These are phyloP conservation scores for Cyprinus carpio DNA, from an alignment of 2,113 vertebrate species.

Conservation along the genomic window DNA sequence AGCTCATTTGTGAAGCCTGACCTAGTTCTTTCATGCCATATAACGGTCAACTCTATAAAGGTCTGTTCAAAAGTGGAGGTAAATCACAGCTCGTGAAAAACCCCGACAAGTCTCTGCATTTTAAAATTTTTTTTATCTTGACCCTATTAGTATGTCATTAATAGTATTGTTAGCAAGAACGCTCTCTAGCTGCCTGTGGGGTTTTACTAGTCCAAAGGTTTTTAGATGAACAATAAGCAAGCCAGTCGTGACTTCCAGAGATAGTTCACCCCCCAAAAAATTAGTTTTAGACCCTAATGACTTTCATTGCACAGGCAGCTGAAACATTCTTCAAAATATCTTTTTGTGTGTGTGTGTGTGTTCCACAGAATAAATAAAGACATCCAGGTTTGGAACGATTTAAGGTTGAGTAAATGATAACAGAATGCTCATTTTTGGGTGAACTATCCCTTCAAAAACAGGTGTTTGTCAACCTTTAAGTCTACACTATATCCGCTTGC, in stretches of 20 bases:
- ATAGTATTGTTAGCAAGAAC: neutral
- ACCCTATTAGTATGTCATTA: neutral
- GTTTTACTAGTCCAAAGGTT: neutral
- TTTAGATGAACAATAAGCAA: neutral
- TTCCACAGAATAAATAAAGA: neutral
- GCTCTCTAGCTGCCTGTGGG: neutral
- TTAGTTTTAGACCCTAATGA: neutral
- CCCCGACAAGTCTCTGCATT: neutral
- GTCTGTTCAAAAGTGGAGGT: neutral
- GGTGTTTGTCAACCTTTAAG: constrained; percentile 41
- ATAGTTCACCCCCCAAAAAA: neutral
- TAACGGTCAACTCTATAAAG: constrained; percentile 27
- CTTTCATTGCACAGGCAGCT: neutral
- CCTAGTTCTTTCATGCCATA: constrained; percentile 17
- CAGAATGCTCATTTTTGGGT: neutral
- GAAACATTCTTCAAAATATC: constrained; percentile 4
- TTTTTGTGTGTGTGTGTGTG: neutral
- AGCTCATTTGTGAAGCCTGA: constrained; percentile 39
- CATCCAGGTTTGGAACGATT: neutral
- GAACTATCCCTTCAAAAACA: neutral
- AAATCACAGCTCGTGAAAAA: neutral
- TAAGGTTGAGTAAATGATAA: neutral
- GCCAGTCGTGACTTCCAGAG: neutral
- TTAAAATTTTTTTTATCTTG: neutral
- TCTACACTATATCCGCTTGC: constrained; percentile 17